Evolutionary conservation across 2,113 vertebrate species (phyloP).

Genomic region (Semnopithecus entellus): DNA sequence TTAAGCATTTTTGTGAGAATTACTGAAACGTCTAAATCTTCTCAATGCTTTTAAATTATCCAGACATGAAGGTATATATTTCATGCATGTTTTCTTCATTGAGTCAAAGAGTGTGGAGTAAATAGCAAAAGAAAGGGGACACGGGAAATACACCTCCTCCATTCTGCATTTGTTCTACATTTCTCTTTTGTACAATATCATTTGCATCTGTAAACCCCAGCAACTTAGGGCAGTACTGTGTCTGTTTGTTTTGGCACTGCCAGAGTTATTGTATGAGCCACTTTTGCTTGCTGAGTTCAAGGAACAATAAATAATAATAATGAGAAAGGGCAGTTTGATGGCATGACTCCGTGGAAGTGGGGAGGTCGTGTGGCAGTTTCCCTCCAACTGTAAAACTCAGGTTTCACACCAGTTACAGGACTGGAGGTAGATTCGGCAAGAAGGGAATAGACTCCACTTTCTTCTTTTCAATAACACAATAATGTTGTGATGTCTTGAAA

Average conservation of each 20-base stretch:
- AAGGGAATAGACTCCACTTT: slow-evolving; percentile 24
- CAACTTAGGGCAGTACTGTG: background rate
- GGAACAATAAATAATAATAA: slow-evolving; percentile 71
- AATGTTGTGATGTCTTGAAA: slow-evolving; percentile 60
- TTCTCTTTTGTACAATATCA: slow-evolving; percentile 8
- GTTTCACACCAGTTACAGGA: slow-evolving; percentile 76
- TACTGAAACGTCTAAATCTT: slow-evolving; percentile 17
- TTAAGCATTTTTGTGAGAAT: background rate
- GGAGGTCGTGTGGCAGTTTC: slow-evolving; percentile 46
- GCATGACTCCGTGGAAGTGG: slow-evolving; percentile 47
- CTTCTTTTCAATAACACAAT: slow-evolving; percentile 73
- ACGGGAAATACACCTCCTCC: background rate
- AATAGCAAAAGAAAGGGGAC: slow-evolving; percentile 14
- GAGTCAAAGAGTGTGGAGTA: background rate
- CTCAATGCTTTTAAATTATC: background rate
- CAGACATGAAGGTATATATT: background rate
- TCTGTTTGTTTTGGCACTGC: slow-evolving; percentile 61
- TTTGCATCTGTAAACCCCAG: background rate
- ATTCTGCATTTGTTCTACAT: background rate
- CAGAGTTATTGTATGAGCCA: slow-evolving; percentile 53
- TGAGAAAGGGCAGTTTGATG: slow-evolving; percentile 54
- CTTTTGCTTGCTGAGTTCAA: slow-evolving; percentile 60
- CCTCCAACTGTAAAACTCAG: slow-evolving; percentile 61
- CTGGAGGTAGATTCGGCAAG: slow-evolving; percentile 65
- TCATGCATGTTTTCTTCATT: background rate